Conservation (phyloP, 2,888 invertebrate genomes). For the Meteorus colon region DNA sequence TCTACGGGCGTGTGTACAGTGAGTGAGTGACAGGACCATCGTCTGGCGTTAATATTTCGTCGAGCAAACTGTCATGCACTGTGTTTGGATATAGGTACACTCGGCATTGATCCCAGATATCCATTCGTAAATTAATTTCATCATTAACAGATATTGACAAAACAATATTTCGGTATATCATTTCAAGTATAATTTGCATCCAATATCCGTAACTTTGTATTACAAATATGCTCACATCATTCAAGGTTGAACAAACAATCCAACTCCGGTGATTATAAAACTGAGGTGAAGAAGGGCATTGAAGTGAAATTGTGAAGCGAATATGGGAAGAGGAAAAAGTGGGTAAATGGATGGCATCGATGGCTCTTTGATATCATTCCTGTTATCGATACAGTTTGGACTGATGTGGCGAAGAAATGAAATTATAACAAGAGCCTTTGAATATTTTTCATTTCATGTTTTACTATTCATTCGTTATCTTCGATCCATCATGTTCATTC, state of each 20-base stretch:
- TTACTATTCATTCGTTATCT: conserved; percentile 36
- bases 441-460: conserved; percentile 32
- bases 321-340: conserved; percentile 48
- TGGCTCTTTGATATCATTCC: conserved; percentile 17
- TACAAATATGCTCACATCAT: no score
- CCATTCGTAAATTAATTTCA: conserved; percentile 7
- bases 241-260: no score
- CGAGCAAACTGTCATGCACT: conserved; percentile 3
- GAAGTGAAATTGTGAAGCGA: conserved; percentile 41
- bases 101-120: not conserved
- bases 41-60: conserved; percentile 47
- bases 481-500: conserved; percentile 12
- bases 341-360: conserved; percentile 49
- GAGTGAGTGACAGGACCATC: conserved; percentile 51
- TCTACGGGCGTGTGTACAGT: conserved; percentile 32
- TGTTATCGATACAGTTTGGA: not conserved
- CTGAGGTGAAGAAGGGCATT: conserved; percentile 32
- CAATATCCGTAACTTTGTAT: no score
- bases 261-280: no score
- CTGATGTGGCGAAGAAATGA: not conserved
- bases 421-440: not conserved
- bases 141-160: conserved; percentile 16
- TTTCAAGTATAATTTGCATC: not conserved
- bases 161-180: not conserved
- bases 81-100: not conserved